Percentiles rank a stretch among this genome's conserved stretches.
These are phyloP conservation scores for Temnothorax rugatulus DNA, from an alignment of 2,888 invertebrate species.

Conservation along the genomic window DNA sequence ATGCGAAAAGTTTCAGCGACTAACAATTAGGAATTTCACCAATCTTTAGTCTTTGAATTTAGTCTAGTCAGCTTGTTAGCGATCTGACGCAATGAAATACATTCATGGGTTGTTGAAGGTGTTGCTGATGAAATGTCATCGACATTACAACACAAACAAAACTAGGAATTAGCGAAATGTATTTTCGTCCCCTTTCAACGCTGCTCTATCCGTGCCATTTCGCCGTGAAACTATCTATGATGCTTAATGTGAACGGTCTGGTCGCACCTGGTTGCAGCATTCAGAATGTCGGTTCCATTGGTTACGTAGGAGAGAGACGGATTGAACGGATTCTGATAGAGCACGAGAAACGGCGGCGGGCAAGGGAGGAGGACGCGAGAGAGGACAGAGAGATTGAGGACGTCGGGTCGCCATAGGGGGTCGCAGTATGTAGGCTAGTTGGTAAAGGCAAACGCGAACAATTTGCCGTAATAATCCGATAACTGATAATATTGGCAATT, in stretches of 20 bases:
- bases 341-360: slow-evolving; percentile 1
- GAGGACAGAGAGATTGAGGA: slow-evolving; percentile 49
- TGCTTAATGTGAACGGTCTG: slow-evolving; percentile 77
- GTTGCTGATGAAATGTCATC: background rate
- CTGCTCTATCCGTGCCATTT: background rate
- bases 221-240: slow-evolving; percentile 38
- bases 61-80: background rate
- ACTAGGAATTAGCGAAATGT: background rate
- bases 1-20: no score
- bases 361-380: background rate
- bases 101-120: background rate
- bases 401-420: slow-evolving; percentile 61
- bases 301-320: slow-evolving; percentile 56
- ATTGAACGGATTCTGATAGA: slow-evolving; percentile 54
- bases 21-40: background rate
- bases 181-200: background rate
- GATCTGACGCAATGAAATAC: background rate
- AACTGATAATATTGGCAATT: slow-evolving; percentile 84
- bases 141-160: background rate
- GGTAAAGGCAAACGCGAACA: slow-evolving; percentile 81
- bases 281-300: slow-evolving; percentile 48
- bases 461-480: slow-evolving; percentile 84
- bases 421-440: slow-evolving; percentile 72
- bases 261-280: slow-evolving; percentile 78
- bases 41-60: background rate